phyloP scores from a whole-genome alignment of 2,888 invertebrate species.

The Hedya salicella region DNA sequence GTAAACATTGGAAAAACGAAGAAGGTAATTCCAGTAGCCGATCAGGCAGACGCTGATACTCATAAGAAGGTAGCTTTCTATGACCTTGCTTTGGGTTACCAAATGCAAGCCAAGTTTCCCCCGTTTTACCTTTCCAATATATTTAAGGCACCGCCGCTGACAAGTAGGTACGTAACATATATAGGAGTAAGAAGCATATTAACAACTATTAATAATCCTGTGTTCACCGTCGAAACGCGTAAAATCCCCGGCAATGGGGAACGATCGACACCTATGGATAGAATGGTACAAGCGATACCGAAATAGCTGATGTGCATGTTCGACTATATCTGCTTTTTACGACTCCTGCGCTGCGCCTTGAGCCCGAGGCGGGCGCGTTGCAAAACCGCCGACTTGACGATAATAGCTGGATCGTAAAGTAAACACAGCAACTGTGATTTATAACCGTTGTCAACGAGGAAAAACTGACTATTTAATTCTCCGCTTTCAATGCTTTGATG shows the following conservation, averaged over 20 bases:
- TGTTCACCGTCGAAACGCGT: slow-evolving; percentile 35
- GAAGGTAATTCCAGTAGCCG: too few species aligned
- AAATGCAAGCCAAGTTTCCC: slow-evolving; percentile 1
- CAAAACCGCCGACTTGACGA: slow-evolving; percentile 79
- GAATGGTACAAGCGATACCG: slow-evolving; percentile 64
- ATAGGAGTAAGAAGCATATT: slow-evolving; percentile 16
- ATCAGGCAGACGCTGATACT: too few species aligned
- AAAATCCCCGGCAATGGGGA: slow-evolving; percentile 39
- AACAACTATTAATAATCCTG: slow-evolving; percentile 38
- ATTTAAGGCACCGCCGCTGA: neutral
- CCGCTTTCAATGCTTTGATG: slow-evolving; percentile 72
- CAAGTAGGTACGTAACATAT: slow-evolving; percentile 5
- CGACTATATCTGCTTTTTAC: slow-evolving; percentile 76
- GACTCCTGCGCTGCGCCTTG: slow-evolving; percentile 66
- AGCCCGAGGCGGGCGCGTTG: slow-evolving; percentile 67
- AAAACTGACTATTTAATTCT: slow-evolving; percentile 75
- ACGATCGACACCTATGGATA: slow-evolving; percentile 53
- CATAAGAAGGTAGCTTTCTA: too few species aligned
- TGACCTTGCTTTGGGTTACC: too few species aligned
- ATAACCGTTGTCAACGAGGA: slow-evolving; percentile 76
- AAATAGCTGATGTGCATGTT: slow-evolving; percentile 75
- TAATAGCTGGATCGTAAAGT: slow-evolving; percentile 81
- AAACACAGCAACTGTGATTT: slow-evolving; percentile 78
- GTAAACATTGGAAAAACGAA: too few species aligned
- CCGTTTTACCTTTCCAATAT: neutral